These are phyloP conservation scores for Vespertilio murinus DNA, from an alignment of 2,797 vertebrate species.

Conservation along the genomic window DNA sequence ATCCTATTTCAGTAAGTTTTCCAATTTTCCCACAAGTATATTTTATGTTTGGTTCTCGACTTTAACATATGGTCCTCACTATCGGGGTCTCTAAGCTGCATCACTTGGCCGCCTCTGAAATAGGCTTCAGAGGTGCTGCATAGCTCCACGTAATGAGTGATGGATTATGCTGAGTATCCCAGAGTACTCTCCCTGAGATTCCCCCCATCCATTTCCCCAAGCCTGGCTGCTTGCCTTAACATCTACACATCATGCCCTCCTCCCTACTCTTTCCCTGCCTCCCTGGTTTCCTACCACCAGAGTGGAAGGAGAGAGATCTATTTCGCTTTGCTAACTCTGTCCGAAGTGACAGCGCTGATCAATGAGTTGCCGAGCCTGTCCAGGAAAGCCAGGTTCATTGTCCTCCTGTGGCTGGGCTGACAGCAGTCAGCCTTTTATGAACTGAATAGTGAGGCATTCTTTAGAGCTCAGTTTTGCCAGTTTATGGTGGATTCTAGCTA, in stretches of 20 bases:
- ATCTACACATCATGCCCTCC: not conserved
- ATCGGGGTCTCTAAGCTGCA: not conserved
- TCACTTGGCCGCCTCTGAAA: not conserved
- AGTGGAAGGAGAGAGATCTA: not conserved
- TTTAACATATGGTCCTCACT: not conserved
- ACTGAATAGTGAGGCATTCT: slow-evolving; percentile 22
- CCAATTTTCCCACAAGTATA: not conserved
- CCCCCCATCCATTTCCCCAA: not conserved
- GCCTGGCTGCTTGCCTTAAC: not conserved
- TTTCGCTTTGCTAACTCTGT: slow-evolving; percentile 47
- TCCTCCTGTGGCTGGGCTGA: slow-evolving; percentile 54
- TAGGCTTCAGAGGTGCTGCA: not conserved
- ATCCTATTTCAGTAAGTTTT: not conserved
- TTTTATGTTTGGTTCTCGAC: not conserved
- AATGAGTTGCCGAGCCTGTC: slow-evolving; percentile 9
- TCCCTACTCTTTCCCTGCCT: not conserved
- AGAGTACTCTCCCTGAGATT: not conserved
- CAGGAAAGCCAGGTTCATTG: slow-evolving; percentile 48
- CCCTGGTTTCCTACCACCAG: not conserved
- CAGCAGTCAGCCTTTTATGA: slow-evolving; percentile 64
- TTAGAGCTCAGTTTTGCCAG: not conserved
- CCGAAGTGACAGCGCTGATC: not conserved
- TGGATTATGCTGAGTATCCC: not conserved
- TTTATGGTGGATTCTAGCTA: not conserved
- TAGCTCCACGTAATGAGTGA: not conserved